phyloP scores from a whole-genome alignment of 2,888 invertebrate species.

The Drosophila macrospina region DNA sequence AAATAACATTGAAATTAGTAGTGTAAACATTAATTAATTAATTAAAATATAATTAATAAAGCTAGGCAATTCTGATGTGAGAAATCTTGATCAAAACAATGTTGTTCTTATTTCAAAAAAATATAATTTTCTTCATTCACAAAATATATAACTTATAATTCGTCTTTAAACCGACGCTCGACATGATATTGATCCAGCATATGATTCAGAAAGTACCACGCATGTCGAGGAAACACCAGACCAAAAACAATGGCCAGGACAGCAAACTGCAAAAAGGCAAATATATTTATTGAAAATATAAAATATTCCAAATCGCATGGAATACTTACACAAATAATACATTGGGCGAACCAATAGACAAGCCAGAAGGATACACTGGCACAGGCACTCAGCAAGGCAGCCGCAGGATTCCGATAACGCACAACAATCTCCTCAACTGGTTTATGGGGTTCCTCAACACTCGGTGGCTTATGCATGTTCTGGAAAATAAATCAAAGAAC shows the following conservation, averaged over 20 bases:
- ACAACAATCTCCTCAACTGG: not conserved
- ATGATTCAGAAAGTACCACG: slow-evolving; percentile 57
- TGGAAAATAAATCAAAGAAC: slow-evolving; percentile 23
- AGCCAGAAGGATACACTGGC: slow-evolving; percentile 58
- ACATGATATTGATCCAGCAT: slow-evolving; percentile 48
- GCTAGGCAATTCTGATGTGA: slow-evolving; percentile 72
- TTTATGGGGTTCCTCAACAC: not conserved
- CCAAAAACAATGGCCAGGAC: slow-evolving; percentile 47
- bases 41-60: slow-evolving; percentile 71
- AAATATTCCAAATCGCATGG: too few species aligned
- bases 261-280: slow-evolving; percentile 31
- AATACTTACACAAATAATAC: slow-evolving; percentile 55
- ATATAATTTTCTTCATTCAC: slow-evolving; percentile 24
- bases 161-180: slow-evolving; percentile 50
- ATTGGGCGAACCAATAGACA: slow-evolving; percentile 41
- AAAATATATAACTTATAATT: slow-evolving; percentile 44
- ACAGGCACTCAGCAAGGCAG: slow-evolving; percentile 34
- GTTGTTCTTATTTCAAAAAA: slow-evolving; percentile 42
- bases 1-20: slow-evolving; percentile 76
- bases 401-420: slow-evolving; percentile 46
- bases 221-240: slow-evolving; percentile 53
- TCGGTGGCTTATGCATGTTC: slow-evolving; percentile 3
- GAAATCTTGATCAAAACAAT: slow-evolving; percentile 34
- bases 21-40: slow-evolving; percentile 76
- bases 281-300: not conserved